Conservation (phyloP, 2,113 vertebrate genomes). For the Cettia cetti region DNA sequence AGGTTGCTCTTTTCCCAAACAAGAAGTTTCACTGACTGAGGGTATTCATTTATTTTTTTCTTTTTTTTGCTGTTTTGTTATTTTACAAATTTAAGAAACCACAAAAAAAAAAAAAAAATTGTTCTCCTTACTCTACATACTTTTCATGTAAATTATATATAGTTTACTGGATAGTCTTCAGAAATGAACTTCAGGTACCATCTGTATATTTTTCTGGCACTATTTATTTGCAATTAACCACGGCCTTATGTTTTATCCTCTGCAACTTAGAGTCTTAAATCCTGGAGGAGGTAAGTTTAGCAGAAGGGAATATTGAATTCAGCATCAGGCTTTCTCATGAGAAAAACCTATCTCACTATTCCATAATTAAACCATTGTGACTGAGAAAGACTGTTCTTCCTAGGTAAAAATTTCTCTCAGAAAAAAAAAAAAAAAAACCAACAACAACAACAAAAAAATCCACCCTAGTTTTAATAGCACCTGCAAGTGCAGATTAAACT, state of each 20-base stretch:
- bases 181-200: slow-evolving; percentile 67
- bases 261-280: slow-evolving; percentile 44
- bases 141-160: slow-evolving; percentile 22
- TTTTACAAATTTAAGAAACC: not conserved
- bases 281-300: slow-evolving; percentile 60
- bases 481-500: slow-evolving; percentile 21
- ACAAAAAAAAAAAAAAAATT: slow-evolving; percentile 17
- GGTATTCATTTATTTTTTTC: not conserved
- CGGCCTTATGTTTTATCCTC: slow-evolving; percentile 70
- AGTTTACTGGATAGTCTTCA: slow-evolving; percentile 37
- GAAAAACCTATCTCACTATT: slow-evolving; percentile 25
- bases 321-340: slow-evolving; percentile 50
- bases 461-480: not conserved
- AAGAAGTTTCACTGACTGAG: not conserved
- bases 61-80: not conserved
- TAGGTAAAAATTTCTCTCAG: not conserved
- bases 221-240: slow-evolving; percentile 72
- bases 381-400: not conserved
- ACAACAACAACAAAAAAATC: not conserved
- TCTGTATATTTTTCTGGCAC: slow-evolving; percentile 67
- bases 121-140: not conserved
- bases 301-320: slow-evolving; percentile 53
- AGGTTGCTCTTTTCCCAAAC: not conserved
- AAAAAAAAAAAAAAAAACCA: not conserved
- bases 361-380: slow-evolving; percentile 28